Conservation (phyloP, 92 coral and sea anemone species). For the Zoanthus solanderi region DNA sequence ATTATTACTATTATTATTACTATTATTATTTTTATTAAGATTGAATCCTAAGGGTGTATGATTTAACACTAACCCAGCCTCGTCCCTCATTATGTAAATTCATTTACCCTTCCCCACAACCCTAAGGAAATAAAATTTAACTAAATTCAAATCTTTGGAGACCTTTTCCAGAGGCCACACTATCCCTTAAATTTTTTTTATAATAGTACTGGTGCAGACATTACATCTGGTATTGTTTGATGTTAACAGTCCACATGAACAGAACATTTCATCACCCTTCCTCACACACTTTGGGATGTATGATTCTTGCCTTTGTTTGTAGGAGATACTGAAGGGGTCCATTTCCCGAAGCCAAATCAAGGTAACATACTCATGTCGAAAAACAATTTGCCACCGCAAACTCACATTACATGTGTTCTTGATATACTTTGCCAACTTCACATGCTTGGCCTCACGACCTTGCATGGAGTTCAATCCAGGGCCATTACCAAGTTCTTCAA, state of each 20-base stretch:
- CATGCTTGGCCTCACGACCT: conserved; percentile 75
- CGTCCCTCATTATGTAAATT: conserved; percentile 7
- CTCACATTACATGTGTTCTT: conserved; percentile 57
- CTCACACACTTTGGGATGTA: conserved; percentile 49
- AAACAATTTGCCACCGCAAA: conserved; percentile 71
- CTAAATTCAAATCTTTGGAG: conserved; percentile 9
- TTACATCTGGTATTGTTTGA: conserved; percentile 38
- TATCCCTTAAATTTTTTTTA: conserved; percentile 16
- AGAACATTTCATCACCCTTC: conserved; percentile 39
- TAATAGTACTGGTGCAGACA: conserved; percentile 44
- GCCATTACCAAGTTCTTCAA: conserved; percentile 64
- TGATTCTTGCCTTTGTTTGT: conserved; percentile 19
- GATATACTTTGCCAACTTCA: conserved; percentile 60
- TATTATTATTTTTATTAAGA: background rate
- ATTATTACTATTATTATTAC: too few species aligned
- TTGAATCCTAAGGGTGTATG: conserved; percentile 6
- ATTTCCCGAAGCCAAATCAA: conserved; percentile 38
- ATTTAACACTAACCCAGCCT: conserved; percentile 14
- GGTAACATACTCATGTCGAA: conserved; percentile 52
- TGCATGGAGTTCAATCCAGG: conserved; percentile 77
- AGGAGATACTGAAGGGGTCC: conserved; percentile 32
- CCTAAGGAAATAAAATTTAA: background rate
- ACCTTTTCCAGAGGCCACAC: conserved; percentile 40
- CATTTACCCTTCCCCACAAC: background rate
- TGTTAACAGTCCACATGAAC: conserved; percentile 35